Percentiles rank a stretch among this genome's conserved stretches.
These are phyloP conservation scores for Menidia menidia DNA, from an alignment of 2,797 vertebrate species.

Conservation along the genomic window DNA sequence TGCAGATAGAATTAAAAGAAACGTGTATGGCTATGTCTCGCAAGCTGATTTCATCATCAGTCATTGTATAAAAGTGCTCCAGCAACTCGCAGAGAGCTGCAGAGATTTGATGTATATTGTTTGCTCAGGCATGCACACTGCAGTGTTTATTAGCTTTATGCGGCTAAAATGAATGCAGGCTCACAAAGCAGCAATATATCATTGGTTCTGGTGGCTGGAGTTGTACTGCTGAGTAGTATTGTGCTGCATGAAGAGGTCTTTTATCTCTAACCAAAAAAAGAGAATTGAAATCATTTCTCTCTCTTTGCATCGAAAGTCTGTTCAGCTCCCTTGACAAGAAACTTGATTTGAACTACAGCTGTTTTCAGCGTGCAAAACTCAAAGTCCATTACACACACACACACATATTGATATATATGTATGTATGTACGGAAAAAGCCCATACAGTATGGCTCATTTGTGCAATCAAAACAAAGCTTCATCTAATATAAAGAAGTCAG, in stretches of 20 bases:
- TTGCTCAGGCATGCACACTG: not conserved
- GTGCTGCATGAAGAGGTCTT: not conserved
- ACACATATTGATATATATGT: not conserved
- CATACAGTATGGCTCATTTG: not conserved
- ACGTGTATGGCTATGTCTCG: constrained; percentile 16
- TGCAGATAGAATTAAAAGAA: constrained; percentile 57
- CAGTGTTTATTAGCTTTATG: constrained; percentile 12
- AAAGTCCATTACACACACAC: not conserved
- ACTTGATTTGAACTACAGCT: not conserved
- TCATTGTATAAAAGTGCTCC: not conserved
- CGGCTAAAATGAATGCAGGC: constrained; percentile 8
- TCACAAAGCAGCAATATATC: constrained; percentile 7
- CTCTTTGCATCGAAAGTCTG: not conserved
- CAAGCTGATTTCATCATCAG: constrained; percentile 1
- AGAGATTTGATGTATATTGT: not conserved
- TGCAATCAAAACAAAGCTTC: not conserved
- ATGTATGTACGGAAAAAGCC: not conserved
- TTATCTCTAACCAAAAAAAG: not conserved
- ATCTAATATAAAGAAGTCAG: not conserved
- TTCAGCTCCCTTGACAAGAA: not conserved
- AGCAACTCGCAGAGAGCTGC: not conserved
- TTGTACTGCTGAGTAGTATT: constrained; percentile 4
- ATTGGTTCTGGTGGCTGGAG: constrained; percentile 1
- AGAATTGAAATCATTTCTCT: not conserved
- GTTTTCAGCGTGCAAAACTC: not conserved